A percentile compares a stretch with the other conserved stretches of the same genome.
These are phyloP conservation scores for Bathybates hornii DNA, from an alignment of 2,113 vertebrate genomes.

Conservation along the genomic window DNA sequence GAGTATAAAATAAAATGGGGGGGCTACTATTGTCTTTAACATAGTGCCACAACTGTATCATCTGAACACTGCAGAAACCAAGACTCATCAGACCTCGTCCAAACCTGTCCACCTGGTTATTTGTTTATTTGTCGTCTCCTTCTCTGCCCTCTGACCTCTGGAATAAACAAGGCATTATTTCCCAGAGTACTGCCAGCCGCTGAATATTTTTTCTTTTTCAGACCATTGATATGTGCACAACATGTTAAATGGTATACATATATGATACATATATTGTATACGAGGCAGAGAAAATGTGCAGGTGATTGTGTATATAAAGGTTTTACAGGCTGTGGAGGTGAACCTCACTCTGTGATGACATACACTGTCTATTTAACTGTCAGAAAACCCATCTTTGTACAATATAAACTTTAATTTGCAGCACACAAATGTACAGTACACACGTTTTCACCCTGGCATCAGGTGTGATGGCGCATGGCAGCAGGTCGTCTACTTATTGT, in stretches of 20 bases:
- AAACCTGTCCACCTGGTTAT: not conserved
- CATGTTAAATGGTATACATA: not conserved
- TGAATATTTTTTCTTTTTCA: not conserved
- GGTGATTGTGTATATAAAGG: not conserved
- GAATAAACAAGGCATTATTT: not conserved
- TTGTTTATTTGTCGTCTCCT: not conserved
- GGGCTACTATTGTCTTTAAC: too few relatives aligned
- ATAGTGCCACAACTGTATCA: not conserved
- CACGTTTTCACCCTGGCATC: not conserved
- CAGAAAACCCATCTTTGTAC: not conserved
- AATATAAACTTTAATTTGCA: not conserved
- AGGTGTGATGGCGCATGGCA: not conserved
- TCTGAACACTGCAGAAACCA: not conserved
- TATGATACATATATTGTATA: not conserved
- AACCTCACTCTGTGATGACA: not conserved
- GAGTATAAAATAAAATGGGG: too few relatives aligned
- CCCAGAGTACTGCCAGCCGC: not conserved
- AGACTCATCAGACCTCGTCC: not conserved
- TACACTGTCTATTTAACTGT: not conserved
- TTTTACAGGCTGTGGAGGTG: not conserved
- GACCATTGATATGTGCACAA: not conserved
- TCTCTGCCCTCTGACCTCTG: not conserved
- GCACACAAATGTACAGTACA: not conserved
- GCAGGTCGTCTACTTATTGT: slow-evolving; percentile 15
- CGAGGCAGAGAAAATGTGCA: not conserved